A percentile compares a stretch with the other conserved stretches of the same genome.
phyloP scores from a whole-genome alignment of 2,797 vertebrate genomes.

The Threskiornis aethiopicus region DNA sequence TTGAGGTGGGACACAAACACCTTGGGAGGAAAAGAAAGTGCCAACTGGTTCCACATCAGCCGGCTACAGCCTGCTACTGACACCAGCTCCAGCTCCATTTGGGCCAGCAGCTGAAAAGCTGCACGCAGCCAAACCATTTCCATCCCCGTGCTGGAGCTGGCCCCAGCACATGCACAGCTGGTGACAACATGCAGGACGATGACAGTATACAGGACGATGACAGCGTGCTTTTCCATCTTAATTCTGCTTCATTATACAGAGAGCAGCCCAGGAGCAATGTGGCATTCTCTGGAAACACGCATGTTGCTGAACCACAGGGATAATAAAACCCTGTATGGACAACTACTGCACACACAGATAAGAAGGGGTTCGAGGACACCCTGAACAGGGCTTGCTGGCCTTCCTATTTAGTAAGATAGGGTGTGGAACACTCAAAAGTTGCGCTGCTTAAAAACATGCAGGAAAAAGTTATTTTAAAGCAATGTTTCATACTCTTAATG shows the following conservation, averaged over 20 bases:
- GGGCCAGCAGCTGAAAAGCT: neutral
- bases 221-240: neutral
- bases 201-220: neutral
- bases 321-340: neutral
- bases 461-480: neutral
- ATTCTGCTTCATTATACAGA: neutral
- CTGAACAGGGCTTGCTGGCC: neutral
- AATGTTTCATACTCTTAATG: neutral
- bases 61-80: neutral
- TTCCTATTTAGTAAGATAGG: neutral
- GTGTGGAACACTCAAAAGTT: neutral
- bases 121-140: neutral
- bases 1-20: neutral
- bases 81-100: neutral
- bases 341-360: neutral
- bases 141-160: neutral
- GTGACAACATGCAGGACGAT: neutral
- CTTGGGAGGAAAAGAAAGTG: neutral
- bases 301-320: neutral
- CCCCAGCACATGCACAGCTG: neutral
- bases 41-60: neutral
- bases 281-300: neutral
- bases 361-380: neutral
- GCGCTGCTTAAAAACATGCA: neutral
- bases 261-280: neutral